Evolutionary conservation across 2,113 vertebrate species (phyloP), one percentile per base, ranked within the genome.

Genomic region (Hippopotamus amphibius): DNA sequence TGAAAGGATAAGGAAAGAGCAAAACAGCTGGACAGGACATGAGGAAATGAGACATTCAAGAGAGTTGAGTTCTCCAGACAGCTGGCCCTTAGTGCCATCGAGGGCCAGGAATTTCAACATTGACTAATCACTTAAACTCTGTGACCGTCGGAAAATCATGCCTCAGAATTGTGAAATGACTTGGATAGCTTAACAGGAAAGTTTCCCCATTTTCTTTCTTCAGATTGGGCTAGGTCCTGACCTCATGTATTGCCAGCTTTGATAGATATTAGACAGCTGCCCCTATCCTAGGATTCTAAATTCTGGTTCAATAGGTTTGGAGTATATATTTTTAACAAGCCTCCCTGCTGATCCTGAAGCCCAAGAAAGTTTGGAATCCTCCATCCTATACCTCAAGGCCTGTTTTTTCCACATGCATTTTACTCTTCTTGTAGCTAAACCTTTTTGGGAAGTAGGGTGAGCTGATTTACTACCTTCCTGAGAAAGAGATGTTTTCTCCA

Each of bases 61-160:
- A 48, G 28, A 50, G 59, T 4, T 50, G 82, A 93, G 66, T 74
- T 96, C 30, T 57, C 2, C 28, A 37, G 11, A 84, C 19, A 84
- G 46, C n/a, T 86, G 61, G 68, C 7, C 53, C 22, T 46, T 30
- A 61, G 7, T 66, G 55, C 4, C 22, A 83, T 7, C 5, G 4
- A 90, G 13, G 43, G 28, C 46, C 17, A 85, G 28, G 41, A n/a
- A 95, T 83, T 95, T 89, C 41, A 95, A 65, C 26, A 86, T 0
- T 26, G 48, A 95, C 83, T 66, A 84, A 28, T 83, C 37, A 91
- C 21, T 72, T 91, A 83, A 80, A 80, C 30, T 94, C 66, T 86
- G 30, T 87, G 33, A 87, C 33, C 8, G 11, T n/a, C 15, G 48
- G 53, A 81, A 97, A 97, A 41, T 2, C 28, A 95, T 66, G 43